phyloP scores from a whole-genome alignment of 2,113 vertebrate genomes.

The Menura novaehollandiae region DNA sequence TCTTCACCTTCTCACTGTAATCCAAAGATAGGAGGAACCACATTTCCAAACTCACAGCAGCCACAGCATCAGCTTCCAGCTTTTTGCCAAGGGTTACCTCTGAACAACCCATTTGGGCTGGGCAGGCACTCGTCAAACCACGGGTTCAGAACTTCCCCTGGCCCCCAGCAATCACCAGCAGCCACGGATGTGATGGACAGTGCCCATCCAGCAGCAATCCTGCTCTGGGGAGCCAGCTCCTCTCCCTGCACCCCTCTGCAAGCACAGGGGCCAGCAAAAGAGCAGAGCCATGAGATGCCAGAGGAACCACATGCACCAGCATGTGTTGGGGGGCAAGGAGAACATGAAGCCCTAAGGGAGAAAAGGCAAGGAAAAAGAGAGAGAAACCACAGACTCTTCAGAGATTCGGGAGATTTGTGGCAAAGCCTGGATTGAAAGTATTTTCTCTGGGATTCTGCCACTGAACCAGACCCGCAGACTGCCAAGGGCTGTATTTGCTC shows the following conservation, averaged over 20 bases:
- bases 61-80: background rate
- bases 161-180: background rate
- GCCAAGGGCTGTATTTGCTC: background rate
- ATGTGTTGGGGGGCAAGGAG: rapidly evolving
- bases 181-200: rapidly evolving
- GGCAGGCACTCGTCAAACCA: background rate
- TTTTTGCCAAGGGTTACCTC: background rate
- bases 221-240: background rate
- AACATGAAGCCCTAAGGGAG: background rate
- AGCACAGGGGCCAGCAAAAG: background rate
- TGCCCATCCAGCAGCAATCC: background rate
- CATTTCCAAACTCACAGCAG: background rate
- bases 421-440: background rate
- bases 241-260: background rate
- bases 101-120: background rate
- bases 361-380: background rate
- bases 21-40: background rate
- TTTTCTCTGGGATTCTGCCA: background rate
- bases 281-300: background rate
- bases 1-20: background rate
- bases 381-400: background rate
- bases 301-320: background rate
- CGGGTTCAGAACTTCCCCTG: background rate
- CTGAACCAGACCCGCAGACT: background rate
- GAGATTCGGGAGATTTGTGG: background rate